Base-by-base conservation (phyloP, 2,888 invertebrate genomes). In the Dryobota labecula region DNA sequence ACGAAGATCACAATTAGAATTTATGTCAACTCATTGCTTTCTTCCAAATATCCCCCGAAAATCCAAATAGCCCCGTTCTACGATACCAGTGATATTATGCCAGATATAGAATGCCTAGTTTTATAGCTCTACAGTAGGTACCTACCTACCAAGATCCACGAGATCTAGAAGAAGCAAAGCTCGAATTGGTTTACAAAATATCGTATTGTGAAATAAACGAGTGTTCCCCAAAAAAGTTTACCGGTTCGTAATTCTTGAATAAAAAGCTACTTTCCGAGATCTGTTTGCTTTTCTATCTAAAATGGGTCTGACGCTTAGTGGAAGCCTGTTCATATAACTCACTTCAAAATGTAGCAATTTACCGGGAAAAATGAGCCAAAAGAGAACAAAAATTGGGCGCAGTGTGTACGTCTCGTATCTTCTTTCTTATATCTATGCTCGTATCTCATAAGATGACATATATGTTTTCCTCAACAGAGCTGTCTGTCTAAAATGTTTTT, bases 261-360 rank as follows among this genome's bases (percentile, higher is more conserved):
- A 27, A 27, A 65, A 49, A 20, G 43, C 30, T 53, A 7, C 33
- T 47, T 54, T 1, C 15, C 13, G 33, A 30, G 62, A 77, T 47
- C 45, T 63, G 54, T 81, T 81, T 76, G 62, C 27, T 70, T 54
- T 78, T 66, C 6, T 33, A 15, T 75, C n/a, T 63, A 76, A 70
- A 54, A 60, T 53, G 54, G n/a, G n/a, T 36, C 65, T 60, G 54
- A 56, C 30, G 54, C 18, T 64, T 45, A 49, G 49, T 45, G 15
- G 54, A 51, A n/a, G 20, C n/a, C n/a, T n/a, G 38, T 54, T 51
- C 20, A 20, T 69, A 56, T 60, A 76, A 53, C n/a, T 58, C 18
- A 47, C 33, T 53, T 15, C 60, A 38, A 65, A 65, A 66, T 62
- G 33, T 41, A 57, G n/a, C 27, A 53, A 62, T 54, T 80, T 62